Conservation (phyloP, 2,888 invertebrate species). For the Willowsia nigromaculata region DNA sequence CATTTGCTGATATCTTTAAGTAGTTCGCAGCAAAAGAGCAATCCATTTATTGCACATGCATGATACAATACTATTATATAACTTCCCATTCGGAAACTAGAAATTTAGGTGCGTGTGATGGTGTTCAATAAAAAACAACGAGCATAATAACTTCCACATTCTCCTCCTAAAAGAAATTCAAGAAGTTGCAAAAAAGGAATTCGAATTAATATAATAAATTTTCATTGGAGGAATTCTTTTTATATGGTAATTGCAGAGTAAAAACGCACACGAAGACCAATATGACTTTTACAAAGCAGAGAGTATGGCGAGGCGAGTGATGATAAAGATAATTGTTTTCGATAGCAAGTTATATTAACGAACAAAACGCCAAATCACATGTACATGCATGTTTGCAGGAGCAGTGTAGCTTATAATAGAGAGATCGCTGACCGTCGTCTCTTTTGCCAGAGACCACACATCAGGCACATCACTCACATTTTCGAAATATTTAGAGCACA, state of each 20-base stretch:
- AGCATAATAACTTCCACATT: background rate
- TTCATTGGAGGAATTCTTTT: too few relatives aligned
- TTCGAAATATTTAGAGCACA: constrained; percentile 33
- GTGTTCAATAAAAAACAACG: background rate
- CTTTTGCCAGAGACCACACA: constrained; percentile 44
- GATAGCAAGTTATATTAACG: background rate
- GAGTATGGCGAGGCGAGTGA: background rate
- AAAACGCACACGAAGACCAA: background rate
- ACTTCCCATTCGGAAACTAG: constrained; percentile 45
- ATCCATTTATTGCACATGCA: background rate
- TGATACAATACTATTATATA: background rate
- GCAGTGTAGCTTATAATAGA: background rate
- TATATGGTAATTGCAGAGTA: constrained; percentile 33
- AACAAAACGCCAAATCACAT: background rate
- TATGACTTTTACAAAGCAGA: background rate
- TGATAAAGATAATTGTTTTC: background rate
- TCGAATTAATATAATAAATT: background rate
- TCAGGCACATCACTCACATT: constrained; percentile 34
- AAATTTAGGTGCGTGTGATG: background rate
- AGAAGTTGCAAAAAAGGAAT: background rate
- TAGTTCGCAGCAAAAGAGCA: background rate
- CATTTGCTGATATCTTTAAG: background rate
- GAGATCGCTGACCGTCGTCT: constrained; percentile 38
- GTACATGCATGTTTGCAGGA: background rate
- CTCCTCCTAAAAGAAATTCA: background rate